These are phyloP conservation scores for Solea senegalensis DNA, from an alignment of 2,113 vertebrate species.

Conservation along the genomic window DNA sequence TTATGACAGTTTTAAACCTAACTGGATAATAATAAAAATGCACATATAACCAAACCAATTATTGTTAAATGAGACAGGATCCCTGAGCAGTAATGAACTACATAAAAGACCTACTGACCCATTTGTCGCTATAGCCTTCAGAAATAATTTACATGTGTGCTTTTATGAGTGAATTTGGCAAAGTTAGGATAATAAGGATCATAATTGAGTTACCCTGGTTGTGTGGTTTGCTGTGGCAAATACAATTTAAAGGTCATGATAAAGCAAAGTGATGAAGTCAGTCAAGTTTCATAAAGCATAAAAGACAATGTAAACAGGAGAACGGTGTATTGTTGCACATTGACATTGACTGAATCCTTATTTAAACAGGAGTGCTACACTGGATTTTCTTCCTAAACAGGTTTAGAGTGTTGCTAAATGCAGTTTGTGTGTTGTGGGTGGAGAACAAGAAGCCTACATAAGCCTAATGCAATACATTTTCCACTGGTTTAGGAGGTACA, in stretches of 20 bases:
- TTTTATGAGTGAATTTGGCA: neutral
- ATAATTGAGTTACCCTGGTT: neutral
- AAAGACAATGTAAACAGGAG: slow-evolving; percentile 6
- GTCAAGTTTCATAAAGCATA: slow-evolving; percentile 16
- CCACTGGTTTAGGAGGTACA: neutral
- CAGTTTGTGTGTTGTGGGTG: neutral
- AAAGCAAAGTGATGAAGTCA: slow-evolving; percentile 16
- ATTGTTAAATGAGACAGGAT: slow-evolving; percentile 6
- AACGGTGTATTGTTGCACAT: slow-evolving; percentile 4
- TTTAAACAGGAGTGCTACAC: slow-evolving; percentile 19
- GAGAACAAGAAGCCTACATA: slow-evolving; percentile 22
- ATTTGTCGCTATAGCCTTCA: neutral
- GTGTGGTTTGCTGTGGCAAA: slow-evolving; percentile 9
- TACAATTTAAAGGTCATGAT: neutral
- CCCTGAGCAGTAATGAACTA: neutral
- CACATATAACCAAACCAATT: neutral
- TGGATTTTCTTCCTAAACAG: slow-evolving; percentile 27
- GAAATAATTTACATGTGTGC: neutral
- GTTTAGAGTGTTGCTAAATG: slow-evolving; percentile 16
- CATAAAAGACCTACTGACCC: neutral
- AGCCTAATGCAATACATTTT: neutral
- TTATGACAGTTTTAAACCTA: neutral
- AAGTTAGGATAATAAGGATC: neutral
- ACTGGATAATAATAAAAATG: neutral
- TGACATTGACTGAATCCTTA: slow-evolving; percentile 15